A percentile compares a stretch with the other conserved stretches of the same genome.
Evolutionary conservation across 2,797 vertebrate genomes (phyloP).

Genomic region (Morus bassanus): DNA sequence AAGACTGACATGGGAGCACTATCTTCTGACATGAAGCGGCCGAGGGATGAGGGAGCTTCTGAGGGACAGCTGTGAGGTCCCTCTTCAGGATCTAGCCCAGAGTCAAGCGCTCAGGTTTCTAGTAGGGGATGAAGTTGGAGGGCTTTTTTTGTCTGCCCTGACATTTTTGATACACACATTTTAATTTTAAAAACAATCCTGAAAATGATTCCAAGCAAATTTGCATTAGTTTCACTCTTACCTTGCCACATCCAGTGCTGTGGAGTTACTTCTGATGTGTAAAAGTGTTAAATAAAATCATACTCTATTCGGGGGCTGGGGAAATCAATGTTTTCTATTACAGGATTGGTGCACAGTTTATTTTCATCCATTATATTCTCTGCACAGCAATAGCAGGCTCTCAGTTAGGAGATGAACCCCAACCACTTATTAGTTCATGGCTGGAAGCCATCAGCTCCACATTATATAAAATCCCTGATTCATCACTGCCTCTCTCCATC

Average conservation of each 20-base stretch:
- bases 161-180: not conserved
- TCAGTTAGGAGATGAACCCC: slow-evolving; percentile 38
- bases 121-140: not conserved
- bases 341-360: not conserved
- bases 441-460: slow-evolving; percentile 52
- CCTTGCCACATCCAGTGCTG: not conserved
- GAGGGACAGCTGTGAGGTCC: not conserved
- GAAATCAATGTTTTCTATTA: slow-evolving; percentile 30
- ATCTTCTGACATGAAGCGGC: not conserved
- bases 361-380: slow-evolving; percentile 19
- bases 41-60: not conserved
- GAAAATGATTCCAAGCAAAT: not conserved
- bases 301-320: not conserved
- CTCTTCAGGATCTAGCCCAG: not conserved
- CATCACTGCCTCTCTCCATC: slow-evolving; percentile 16
- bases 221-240: not conserved
- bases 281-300: not conserved
- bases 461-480: slow-evolving; percentile 33
- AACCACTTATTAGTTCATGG: slow-evolving; percentile 58
- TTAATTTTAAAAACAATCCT: not conserved
- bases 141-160: not conserved
- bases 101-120: not conserved
- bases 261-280: not conserved
- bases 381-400: slow-evolving; percentile 11
- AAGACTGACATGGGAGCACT: not conserved